Evolutionary conservation across 2,888 invertebrate genomes (phyloP).

Genomic region (Erebia aethiops): DNA sequence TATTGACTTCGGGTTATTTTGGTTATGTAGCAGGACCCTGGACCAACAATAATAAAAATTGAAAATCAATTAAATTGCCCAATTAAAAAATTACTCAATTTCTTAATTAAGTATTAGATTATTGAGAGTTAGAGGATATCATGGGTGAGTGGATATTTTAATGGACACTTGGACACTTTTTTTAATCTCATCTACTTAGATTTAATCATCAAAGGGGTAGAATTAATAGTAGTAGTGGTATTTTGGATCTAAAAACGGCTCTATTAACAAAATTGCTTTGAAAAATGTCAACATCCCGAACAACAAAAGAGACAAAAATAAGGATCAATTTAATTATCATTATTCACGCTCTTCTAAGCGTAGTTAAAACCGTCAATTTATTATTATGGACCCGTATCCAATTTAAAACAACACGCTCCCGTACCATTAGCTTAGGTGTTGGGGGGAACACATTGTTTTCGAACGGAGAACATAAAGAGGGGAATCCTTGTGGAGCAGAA

Average conservation of each 20-base stretch:
- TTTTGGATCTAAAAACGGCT: not conserved
- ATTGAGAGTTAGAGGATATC: no score
- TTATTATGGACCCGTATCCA: slow-evolving; percentile 82
- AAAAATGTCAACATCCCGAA: slow-evolving; percentile 21
- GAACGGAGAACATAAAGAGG: slow-evolving; percentile 68
- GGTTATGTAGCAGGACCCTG: no score
- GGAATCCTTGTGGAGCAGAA: slow-evolving; percentile 77
- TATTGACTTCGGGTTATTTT: no score
- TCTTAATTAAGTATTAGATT: no score
- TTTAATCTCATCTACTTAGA: no score
- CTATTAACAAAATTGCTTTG: not conserved
- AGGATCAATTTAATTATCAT: slow-evolving; percentile 80
- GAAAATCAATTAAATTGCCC: no score
- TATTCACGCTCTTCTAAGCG: slow-evolving; percentile 73
- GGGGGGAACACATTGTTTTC: slow-evolving; percentile 72
- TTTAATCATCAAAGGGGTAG: no score
- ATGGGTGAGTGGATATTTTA: no score
- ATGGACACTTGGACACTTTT: no score
- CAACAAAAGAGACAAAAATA: slow-evolving; percentile 54
- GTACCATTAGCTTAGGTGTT: slow-evolving; percentile 59
- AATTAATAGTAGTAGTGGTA: not conserved
- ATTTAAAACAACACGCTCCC: slow-evolving; percentile 78
- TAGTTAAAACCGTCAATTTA: slow-evolving; percentile 80
- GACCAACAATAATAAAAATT: no score
- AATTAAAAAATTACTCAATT: no score